Evolutionary conservation across 2,888 invertebrate genomes (phyloP).

Genomic region (Tribolium freemani): DNA sequence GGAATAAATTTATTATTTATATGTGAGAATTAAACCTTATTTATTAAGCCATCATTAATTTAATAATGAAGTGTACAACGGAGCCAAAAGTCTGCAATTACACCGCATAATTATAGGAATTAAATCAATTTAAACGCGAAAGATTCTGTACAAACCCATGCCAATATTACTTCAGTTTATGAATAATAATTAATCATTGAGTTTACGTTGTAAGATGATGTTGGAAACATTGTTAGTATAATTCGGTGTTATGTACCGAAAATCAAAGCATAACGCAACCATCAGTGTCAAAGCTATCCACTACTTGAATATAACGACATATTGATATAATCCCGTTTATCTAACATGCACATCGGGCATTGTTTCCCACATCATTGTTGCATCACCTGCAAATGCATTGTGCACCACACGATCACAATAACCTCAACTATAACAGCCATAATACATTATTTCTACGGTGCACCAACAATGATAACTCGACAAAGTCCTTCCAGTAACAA

Average conservation of each 20-base stretch:
- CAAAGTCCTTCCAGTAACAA: background rate
- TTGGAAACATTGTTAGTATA: background rate
- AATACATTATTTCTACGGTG: slow-evolving; percentile 10
- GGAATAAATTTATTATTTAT: slow-evolving; percentile 17
- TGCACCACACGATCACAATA: slow-evolving; percentile 34
- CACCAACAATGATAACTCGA: background rate
- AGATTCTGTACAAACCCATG: background rate
- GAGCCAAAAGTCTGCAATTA: slow-evolving; percentile 13
- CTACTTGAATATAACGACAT: slow-evolving; percentile 51
- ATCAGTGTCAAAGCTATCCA: slow-evolving; percentile 41
- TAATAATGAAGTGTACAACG: slow-evolving; percentile 12
- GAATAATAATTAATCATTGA: background rate
- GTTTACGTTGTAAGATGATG: slow-evolving; percentile 4
- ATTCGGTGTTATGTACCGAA: background rate
- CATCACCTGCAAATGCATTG: slow-evolving; percentile 45
- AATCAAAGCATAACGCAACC: slow-evolving; percentile 30
- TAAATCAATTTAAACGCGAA: slow-evolving; percentile 20
- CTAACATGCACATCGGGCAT: slow-evolving; percentile 61
- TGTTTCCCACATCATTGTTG: slow-evolving; percentile 51
- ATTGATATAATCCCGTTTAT: slow-evolving; percentile 60
- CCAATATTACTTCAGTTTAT: slow-evolving; percentile 11
- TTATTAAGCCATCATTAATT: slow-evolving; percentile 17
- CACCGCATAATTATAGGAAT: slow-evolving; percentile 22
- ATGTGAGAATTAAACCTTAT: background rate
- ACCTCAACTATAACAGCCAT: slow-evolving; percentile 32